phyloP scores from a whole-genome alignment of 2,113 vertebrate species.

The Gambusia affinis region DNA sequence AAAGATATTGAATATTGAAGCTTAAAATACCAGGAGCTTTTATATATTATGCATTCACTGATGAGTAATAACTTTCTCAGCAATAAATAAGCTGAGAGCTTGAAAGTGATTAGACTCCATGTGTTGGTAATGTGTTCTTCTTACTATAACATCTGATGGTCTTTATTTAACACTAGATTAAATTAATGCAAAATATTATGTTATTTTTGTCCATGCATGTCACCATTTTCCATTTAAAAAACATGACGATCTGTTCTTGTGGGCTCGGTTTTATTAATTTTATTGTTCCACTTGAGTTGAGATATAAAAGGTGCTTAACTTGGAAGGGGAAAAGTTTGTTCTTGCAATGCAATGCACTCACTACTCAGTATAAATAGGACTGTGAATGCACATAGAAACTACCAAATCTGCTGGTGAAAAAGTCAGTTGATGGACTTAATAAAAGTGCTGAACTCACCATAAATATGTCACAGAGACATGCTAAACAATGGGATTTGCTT shows the following conservation, averaged over 20 bases:
- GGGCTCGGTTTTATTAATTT: not conserved
- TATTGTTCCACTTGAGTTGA: not conserved
- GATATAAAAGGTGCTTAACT: not conserved
- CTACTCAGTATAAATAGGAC: slow-evolving; percentile 7
- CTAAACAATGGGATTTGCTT: slow-evolving; percentile 45
- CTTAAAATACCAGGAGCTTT: slow-evolving; percentile 1
- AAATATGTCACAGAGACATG: not conserved
- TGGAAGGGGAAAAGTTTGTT: not conserved
- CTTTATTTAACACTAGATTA: too few species aligned
- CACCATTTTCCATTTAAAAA: too few species aligned
- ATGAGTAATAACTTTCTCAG: slow-evolving; percentile 1
- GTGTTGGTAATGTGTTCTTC: not conserved
- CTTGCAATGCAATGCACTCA: not conserved
- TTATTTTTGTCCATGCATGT: too few species aligned
- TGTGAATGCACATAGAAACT: not conserved
- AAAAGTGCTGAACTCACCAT: not conserved
- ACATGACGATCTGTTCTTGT: too few species aligned
- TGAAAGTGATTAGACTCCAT: not conserved
- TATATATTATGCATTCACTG: slow-evolving; percentile 2
- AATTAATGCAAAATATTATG: too few species aligned
- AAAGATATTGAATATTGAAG: slow-evolving; percentile 7
- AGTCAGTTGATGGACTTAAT: not conserved
- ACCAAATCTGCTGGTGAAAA: not conserved
- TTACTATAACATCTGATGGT: not conserved
- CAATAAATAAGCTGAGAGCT: not conserved